phyloP scores from a whole-genome alignment of 2,888 invertebrate species.

The Drosophila subsilvestris region DNA sequence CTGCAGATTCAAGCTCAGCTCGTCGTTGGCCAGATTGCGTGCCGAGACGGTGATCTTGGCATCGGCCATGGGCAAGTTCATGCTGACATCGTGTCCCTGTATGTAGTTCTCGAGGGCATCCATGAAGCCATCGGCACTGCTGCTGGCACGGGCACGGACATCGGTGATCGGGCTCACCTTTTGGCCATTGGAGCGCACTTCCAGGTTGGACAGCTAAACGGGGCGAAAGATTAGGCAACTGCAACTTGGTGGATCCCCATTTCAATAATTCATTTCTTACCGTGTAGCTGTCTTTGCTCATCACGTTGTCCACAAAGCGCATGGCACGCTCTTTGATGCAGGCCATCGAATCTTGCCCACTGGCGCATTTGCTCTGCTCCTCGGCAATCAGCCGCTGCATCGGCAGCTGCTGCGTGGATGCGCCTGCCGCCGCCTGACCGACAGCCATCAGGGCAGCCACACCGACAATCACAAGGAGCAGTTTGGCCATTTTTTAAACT shows the following conservation, averaged over 20 bases:
- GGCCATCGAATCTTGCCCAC: conserved; percentile 90
- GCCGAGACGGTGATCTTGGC: conserved; percentile 91
- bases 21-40: conserved; percentile 90
- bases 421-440: conserved; percentile 84
- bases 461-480: conserved; percentile 86
- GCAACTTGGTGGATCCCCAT: not conserved
- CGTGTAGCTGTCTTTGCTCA: conserved; percentile 92
- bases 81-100: conserved; percentile 91
- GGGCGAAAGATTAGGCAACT: not conserved
- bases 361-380: conserved; percentile 90
- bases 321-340: conserved; percentile 94
- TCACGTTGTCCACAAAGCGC: conserved; percentile 90
- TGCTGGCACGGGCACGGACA: conserved; percentile 84
- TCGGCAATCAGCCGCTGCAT: conserved; percentile 91
- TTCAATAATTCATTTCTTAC: conserved; percentile 84
- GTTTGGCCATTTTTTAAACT: conserved; percentile 66
- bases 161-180: conserved; percentile 85
- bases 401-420: conserved; percentile 85
- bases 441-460: conserved; percentile 84
- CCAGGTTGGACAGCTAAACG: conserved; percentile 89
- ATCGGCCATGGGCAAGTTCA: conserved; percentile 89
- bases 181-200: conserved; percentile 89
- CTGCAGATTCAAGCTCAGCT: conserved; percentile 90
- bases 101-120: conserved; percentile 90
- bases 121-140: conserved; percentile 85